Evolutionary conservation across 2,797 vertebrate genomes (phyloP).

Genomic region (Malurus leucopterus): DNA sequence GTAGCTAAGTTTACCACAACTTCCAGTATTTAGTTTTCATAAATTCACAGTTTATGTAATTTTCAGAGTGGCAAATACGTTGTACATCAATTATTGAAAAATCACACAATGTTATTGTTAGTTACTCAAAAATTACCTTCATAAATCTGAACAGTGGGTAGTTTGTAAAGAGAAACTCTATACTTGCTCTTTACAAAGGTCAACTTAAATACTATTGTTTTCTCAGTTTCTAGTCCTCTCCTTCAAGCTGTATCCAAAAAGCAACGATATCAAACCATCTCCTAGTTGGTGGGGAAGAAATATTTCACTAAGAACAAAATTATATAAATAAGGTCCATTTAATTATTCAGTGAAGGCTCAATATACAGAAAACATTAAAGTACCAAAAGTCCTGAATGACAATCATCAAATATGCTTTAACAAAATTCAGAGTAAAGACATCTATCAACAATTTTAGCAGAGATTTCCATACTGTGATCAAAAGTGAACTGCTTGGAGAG

Average conservation of each 20-base stretch:
- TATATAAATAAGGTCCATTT: constrained; percentile 8
- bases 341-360: constrained; percentile 8
- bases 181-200: neutral
- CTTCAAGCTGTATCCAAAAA: neutral
- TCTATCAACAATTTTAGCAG: neutral
- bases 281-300: neutral
- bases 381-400: neutral
- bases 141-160: neutral
- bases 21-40: neutral
- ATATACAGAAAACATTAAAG: constrained; percentile 7
- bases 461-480: neutral
- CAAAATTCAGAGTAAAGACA: constrained; percentile 7
- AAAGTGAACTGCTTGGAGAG: neutral
- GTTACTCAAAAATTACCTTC: neutral
- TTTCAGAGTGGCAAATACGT: neutral
- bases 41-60: neutral
- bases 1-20: neutral
- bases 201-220: neutral
- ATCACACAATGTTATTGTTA: neutral
- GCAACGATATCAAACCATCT: neutral
- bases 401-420: neutral
- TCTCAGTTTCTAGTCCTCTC: neutral
- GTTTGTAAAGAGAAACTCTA: neutral
- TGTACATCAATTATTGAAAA: neutral
- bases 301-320: neutral